phyloP scores from a whole-genome alignment of 2,113 vertebrate genomes.

The Nerophis ophidion region DNA sequence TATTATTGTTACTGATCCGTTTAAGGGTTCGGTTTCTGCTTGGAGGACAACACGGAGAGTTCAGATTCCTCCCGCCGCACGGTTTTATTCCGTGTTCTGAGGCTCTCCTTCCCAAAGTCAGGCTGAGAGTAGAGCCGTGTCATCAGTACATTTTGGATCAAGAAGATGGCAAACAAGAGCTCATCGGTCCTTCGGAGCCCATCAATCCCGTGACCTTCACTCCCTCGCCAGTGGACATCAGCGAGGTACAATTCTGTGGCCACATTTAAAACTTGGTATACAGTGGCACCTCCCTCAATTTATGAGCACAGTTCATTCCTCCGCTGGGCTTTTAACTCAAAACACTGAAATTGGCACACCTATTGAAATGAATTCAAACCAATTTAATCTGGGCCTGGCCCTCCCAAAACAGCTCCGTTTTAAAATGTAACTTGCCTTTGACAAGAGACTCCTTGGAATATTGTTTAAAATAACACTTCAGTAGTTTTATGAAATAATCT shows the following conservation, averaged over 20 bases:
- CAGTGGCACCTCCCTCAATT: too few species aligned
- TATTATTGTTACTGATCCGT: not conserved
- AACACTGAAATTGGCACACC: too few species aligned
- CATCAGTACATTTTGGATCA: constrained; percentile 78
- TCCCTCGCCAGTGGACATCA: constrained; percentile 83
- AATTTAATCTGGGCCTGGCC: too few species aligned
- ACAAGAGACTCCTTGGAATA: too few species aligned
- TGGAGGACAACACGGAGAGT: constrained; percentile 87
- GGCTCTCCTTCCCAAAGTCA: constrained; percentile 82
- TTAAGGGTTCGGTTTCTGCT: constrained; percentile 85
- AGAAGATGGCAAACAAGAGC: constrained; percentile 68
- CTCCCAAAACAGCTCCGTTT: too few species aligned
- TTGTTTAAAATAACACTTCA: too few species aligned
- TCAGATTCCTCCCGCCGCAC: constrained; percentile 89
- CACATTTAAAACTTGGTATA: not conserved
- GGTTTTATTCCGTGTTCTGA: constrained; percentile 87
- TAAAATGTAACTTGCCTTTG: too few species aligned
- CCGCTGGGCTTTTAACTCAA: too few species aligned
- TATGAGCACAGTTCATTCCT: too few species aligned
- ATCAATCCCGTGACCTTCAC: constrained; percentile 82
- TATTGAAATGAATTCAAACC: too few species aligned
- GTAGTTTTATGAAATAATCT: too few species aligned
- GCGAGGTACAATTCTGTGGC: constrained; percentile 70
- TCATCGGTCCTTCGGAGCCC: constrained; percentile 79
- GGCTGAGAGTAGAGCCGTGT: constrained; percentile 82